Conservation (phyloP, 2,113 vertebrate genomes). For the Saiga tatarica region DNA sequence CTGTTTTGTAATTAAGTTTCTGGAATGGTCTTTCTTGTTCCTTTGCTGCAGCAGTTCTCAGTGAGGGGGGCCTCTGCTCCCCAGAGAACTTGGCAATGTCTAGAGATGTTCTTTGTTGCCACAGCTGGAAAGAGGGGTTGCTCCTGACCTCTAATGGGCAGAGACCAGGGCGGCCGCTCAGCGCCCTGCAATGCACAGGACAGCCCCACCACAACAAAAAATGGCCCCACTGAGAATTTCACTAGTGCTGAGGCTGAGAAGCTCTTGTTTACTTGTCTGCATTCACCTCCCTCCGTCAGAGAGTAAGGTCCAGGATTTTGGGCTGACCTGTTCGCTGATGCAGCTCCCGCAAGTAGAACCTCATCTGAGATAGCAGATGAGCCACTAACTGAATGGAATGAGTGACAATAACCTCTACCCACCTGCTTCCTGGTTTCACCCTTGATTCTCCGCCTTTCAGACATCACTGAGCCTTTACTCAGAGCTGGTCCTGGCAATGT, state of each 20-base stretch:
- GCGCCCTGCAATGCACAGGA: neutral
- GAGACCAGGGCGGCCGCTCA: neutral
- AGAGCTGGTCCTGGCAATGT: too few species aligned
- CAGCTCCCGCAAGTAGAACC: neutral
- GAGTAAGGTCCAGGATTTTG: neutral
- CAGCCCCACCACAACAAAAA: neutral
- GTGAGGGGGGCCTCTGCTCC: neutral
- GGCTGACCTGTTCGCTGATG: neutral
- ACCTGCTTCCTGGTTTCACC: too few species aligned
- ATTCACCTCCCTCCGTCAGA: neutral
- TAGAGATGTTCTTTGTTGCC: neutral
- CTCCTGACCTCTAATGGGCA: too few species aligned
- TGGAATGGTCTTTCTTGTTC: neutral
- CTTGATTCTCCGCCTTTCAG: too few species aligned
- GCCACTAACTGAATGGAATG: neutral
- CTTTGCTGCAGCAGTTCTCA: neutral
- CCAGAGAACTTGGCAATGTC: neutral
- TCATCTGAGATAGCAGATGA: neutral
- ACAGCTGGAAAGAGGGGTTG: neutral
- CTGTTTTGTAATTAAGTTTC: neutral
- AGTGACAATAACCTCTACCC: neutral
- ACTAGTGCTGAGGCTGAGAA: rapidly evolving
- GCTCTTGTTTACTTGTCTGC: too few species aligned
- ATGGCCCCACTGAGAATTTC: too few species aligned
- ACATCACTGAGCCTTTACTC: too few species aligned